phyloP scores from a whole-genome alignment of 1,140 invertebrate genomes.

The Euwallacea similis region DNA sequence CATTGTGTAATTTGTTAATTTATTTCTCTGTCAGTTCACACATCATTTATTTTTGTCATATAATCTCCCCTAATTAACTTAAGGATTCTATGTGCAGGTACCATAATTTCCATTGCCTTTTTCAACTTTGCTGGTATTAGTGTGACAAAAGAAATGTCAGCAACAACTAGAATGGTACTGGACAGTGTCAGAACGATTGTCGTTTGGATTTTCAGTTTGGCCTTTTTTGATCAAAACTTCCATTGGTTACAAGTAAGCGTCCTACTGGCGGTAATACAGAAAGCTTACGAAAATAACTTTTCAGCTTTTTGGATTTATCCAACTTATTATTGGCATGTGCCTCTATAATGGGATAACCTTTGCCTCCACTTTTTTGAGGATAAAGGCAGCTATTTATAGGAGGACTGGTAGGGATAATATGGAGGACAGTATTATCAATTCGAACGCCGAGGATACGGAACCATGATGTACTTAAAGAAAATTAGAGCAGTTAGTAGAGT shows the following conservation, averaged over 20 bases:
- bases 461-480: background rate
- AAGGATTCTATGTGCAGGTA: slow-evolving; percentile 59
- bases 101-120: slow-evolving; percentile 90
- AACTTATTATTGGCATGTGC: slow-evolving; percentile 46
- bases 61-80: background rate
- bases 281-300: slow-evolving; percentile 24
- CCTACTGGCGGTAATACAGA: slow-evolving; percentile 10
- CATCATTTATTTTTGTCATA: no score
- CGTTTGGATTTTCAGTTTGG: slow-evolving; percentile 83
- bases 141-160: slow-evolving; percentile 92
- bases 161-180: slow-evolving; percentile 90
- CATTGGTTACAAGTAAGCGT: slow-evolving; percentile 72
- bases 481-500: background rate
- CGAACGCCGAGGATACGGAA: slow-evolving; percentile 25
- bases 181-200: slow-evolving; percentile 88
- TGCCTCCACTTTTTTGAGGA: slow-evolving; percentile 24
- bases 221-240: slow-evolving; percentile 76
- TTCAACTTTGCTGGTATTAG: slow-evolving; percentile 96
- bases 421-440: slow-evolving; percentile 30
- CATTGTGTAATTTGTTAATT: slow-evolving; percentile 9
- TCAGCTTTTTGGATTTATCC: slow-evolving; percentile 46
- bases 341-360: slow-evolving; percentile 49
- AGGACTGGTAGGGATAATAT: slow-evolving; percentile 10
- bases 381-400: slow-evolving; percentile 23
- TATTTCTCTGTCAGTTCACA: no score